These are phyloP conservation scores for Ptychadena robeensis DNA, from an alignment of 2,797 vertebrate species.

Conservation along the genomic window DNA sequence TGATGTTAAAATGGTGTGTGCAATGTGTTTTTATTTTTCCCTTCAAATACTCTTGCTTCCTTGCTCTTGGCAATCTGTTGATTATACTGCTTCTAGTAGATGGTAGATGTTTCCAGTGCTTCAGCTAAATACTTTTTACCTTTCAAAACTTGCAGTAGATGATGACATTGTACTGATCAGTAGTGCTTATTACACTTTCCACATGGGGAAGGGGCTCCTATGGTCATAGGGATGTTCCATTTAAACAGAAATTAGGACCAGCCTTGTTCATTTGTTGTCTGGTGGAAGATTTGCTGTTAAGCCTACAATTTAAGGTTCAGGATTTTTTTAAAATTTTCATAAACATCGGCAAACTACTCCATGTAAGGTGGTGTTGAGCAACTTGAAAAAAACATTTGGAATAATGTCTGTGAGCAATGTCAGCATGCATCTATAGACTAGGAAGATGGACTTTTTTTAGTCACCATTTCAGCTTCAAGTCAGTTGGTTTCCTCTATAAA, in stretches of 20 bases:
- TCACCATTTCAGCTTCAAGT: too few relatives aligned
- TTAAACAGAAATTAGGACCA: too few relatives aligned
- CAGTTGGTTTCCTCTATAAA: too few relatives aligned
- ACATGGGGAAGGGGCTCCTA: constrained; percentile 36
- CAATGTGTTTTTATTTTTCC: constrained; percentile 59
- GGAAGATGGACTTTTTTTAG: too few relatives aligned
- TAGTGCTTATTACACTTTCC: background rate
- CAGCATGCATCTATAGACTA: too few relatives aligned
- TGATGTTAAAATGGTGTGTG: constrained; percentile 17
- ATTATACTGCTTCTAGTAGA: constrained; percentile 34
- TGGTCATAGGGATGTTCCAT: constrained; percentile 6
- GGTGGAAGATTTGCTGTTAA: too few relatives aligned
- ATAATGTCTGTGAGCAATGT: too few relatives aligned
- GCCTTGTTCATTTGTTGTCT: background rate
- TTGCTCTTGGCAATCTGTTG: constrained; percentile 24
- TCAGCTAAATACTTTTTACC: constrained; percentile 9
- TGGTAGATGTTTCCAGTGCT: constrained; percentile 28
- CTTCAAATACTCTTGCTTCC: constrained; percentile 33
- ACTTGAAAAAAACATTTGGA: too few relatives aligned
- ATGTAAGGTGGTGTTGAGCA: background rate
- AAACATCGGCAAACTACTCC: too few relatives aligned
- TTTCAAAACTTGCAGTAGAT: constrained; percentile 34
- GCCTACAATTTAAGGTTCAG: too few relatives aligned
- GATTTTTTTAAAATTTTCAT: too few relatives aligned
- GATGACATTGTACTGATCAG: background rate